Conservation (phyloP, 2,113 vertebrate species). For the Microtus montanus region DNA sequence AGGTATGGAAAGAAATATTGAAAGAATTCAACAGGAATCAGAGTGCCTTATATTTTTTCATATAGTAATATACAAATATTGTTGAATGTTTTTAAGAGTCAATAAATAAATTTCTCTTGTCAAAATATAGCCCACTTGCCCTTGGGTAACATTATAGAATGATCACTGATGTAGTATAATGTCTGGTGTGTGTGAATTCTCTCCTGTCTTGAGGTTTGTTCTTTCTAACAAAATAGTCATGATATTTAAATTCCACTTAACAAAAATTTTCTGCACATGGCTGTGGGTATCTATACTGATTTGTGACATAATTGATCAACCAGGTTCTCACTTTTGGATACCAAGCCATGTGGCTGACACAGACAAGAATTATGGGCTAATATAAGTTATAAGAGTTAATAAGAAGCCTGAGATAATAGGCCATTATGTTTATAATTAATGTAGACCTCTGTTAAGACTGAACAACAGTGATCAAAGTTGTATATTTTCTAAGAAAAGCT, state of each 20-base stretch:
- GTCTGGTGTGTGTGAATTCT: background rate
- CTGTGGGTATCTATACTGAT: background rate
- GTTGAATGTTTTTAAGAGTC: background rate
- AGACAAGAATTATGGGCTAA: no score
- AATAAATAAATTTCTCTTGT: background rate
- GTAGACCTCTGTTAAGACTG: no score
- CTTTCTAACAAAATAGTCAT: no score
- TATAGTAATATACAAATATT: background rate
- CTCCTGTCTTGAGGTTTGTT: background rate
- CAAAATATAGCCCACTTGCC: background rate
- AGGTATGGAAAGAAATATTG: background rate
- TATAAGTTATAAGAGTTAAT: no score
- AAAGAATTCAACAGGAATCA: background rate
- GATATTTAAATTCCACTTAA: background rate
- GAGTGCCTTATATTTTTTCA: background rate
- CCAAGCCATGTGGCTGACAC: no score
- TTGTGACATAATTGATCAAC: background rate
- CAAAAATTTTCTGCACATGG: no score
- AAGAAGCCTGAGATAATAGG: no score
- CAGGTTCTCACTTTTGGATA: no score
- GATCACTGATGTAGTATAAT: background rate
- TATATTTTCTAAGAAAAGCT: background rate
- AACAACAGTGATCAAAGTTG: background rate
- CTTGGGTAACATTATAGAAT: background rate
- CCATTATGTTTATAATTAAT: no score